Percentiles rank a stretch among this genome's conserved stretches.
Evolutionary conservation across 2,113 vertebrate genomes (phyloP).

Genomic region (Lota lota): DNA sequence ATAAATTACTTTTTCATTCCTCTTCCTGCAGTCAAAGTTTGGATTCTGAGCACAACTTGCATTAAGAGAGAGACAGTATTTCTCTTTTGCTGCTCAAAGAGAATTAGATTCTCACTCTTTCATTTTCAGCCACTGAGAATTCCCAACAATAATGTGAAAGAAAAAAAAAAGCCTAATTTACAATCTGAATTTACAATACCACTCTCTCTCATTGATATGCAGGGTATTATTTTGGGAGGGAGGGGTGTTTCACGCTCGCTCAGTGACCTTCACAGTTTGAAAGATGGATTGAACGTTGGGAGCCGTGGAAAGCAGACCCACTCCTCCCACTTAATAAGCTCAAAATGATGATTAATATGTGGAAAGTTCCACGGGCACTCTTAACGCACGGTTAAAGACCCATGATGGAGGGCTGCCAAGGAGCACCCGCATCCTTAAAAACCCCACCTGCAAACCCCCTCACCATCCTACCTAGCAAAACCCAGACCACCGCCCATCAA

Average conservation of each 20-base stretch:
- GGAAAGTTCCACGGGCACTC: slow-evolving; percentile 53
- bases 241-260: slow-evolving; percentile 40
- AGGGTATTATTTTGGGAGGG: slow-evolving; percentile 54
- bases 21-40: no score
- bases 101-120: slow-evolving; percentile 17
- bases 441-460: not conserved
- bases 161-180: slow-evolving; percentile 35
- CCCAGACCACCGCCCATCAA: slow-evolving; percentile 25
- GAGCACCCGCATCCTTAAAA: not conserved
- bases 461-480: not conserved
- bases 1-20: no score
- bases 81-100: slow-evolving; percentile 16
- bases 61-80: no score
- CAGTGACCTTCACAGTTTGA: slow-evolving; percentile 75
- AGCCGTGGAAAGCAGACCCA: slow-evolving; percentile 60
- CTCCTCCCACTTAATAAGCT: slow-evolving; percentile 74
- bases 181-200: slow-evolving; percentile 24
- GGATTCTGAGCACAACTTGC: no score
- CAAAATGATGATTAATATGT: slow-evolving; percentile 77
- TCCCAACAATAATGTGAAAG: not conserved
- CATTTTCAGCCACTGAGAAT: slow-evolving; percentile 25
- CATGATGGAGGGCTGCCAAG: slow-evolving; percentile 30
- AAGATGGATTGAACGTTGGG: slow-evolving; percentile 73
- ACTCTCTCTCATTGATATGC: slow-evolving; percentile 55
- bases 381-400: slow-evolving; percentile 62